Evolutionary conservation across 2,797 vertebrate genomes (phyloP), one percentile per base, ranked within the genome.

Genomic region (Zalophus californianus): DNA sequence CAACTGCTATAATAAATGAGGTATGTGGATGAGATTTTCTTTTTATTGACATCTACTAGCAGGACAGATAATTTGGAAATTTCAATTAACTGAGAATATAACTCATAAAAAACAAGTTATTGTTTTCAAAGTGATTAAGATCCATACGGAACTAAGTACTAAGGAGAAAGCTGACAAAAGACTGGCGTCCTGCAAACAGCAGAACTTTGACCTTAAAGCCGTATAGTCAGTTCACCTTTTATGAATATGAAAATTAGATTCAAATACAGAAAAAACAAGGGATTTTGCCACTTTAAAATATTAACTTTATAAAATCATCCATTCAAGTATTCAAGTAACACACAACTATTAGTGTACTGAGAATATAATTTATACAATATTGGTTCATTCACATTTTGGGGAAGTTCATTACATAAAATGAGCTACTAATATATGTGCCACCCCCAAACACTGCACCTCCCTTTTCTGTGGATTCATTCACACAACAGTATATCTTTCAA

Each of bases 231-330:
- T 27, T 38, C 16, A 44, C 29, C 85, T 92, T 50, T 86, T 18
- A 75, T 25, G 38, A 58, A 38, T 16, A 75, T 21, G 84, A 56
- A 90, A 60, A 72, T 29, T 52, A 9, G 23, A 84, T 54, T 73
- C 29, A 60, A 56, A 64, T 56, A 35, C 21, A 87, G 86, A 80
- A 83, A 75, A 90, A 44, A 23, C 35, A 52, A 48, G 41, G 73
- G 27, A 79, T 66, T 90, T 68, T 82, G 4, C 25, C n/a, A 41
- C 29, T 60, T 85, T 54, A 54, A 91, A 85, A 56, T 58, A 4
- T 29, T 70, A 82, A 80, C 25, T 62, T 79, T 48, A 82, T 73
- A 60, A 94, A 94, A 54, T 52, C 56, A 80, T 41, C 6, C 32
- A 7, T 23, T 75, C 60, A 3, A 86, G 32, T 80, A 85, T 18